phyloP scores from a whole-genome alignment of 2,113 vertebrate genomes.

The human (Homo sapiens) region GRCh38 chr12:18987001-18987500 shows the following conservation, averaged over 20 bases:
- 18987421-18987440: neutral
- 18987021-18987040: too few relatives aligned
- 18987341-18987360: neutral
- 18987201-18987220: slow-evolving; percentile 14
- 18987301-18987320: slow-evolving; percentile 24
- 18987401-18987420: neutral
- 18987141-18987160: neutral
- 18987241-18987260: slow-evolving; percentile 8
- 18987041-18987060: too few relatives aligned
- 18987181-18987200: slow-evolving; percentile 14
- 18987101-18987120: neutral
- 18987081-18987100: too few relatives aligned
- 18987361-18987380: neutral
- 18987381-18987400: neutral
- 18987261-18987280: neutral
- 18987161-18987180: neutral
- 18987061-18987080: too few relatives aligned
- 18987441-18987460: neutral
- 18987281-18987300: neutral
- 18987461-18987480: neutral
- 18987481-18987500: neutral
- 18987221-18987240: slow-evolving; percentile 7
- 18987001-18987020: too few relatives aligned
- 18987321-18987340: neutral
- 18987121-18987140: neutral